A percentile compares a stretch with the other conserved stretches of the same genome.
Conservation (phyloP, 2,888 invertebrate genomes). For the Brenthis ino region DNA sequence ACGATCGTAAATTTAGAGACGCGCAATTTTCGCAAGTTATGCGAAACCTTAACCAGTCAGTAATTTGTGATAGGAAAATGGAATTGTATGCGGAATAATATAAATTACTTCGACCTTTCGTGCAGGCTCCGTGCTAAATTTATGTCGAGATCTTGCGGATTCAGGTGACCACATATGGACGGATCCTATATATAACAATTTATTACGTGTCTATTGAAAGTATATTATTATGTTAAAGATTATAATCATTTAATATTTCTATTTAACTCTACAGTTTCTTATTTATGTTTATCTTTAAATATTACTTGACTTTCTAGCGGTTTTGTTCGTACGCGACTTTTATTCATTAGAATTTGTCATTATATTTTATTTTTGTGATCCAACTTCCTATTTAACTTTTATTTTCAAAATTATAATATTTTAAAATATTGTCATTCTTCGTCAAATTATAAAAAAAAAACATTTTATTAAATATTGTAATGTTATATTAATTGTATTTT, state of each 20-base stretch:
- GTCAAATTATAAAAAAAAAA: no score
- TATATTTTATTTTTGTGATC: no score
- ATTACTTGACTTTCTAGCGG: no score
- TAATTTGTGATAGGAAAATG: conserved; percentile 79
- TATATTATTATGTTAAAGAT: background rate
- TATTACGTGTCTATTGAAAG: conserved; percentile 6
- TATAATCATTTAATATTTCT: background rate
- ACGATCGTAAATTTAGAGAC: conserved; percentile 59
- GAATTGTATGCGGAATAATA: conserved; percentile 79
- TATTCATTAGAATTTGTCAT: no score
- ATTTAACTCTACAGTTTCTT: background rate
- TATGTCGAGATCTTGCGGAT: conserved; percentile 41
- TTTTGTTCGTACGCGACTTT: no score
- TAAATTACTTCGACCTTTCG: conserved; percentile 69
- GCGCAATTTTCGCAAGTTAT: conserved; percentile 71
- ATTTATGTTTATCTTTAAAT: no score
- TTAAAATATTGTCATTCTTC: no score
- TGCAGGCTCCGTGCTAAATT: conserved; percentile 71
- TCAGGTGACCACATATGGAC: conserved; percentile 35
- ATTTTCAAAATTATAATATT: no score
- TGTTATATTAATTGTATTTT: no score
- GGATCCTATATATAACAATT: conserved; percentile 12
- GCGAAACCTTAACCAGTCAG: conserved; percentile 71
- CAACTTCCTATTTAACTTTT: no score
- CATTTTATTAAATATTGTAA: no score